Evolutionary conservation across 2,113 vertebrate species (phyloP), one percentile per base, ranked within the genome.

Genomic region (Amblyornis subalaris): DNA sequence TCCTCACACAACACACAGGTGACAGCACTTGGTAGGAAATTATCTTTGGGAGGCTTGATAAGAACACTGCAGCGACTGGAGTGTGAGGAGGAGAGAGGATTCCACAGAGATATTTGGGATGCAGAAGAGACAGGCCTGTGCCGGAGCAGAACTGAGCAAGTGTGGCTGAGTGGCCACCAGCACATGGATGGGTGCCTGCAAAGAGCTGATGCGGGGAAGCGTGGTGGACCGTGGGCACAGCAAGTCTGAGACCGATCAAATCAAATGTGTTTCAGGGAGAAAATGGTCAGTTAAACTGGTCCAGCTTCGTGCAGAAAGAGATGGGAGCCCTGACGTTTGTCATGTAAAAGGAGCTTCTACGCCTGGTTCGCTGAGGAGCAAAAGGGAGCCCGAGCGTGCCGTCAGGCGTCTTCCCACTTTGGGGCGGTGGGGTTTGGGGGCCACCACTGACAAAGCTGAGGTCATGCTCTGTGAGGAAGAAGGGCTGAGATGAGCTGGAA

Each of bases 381-480:
- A 60, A 44, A 50, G 25, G 29, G 26, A 90, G 29, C 51, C n/a
- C 5, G 5, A 29, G 12, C 0, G 0, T 36, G 28, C 3, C 0
- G 0, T 31, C 36, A 1, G 3, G 47, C 28, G 11, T 60, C 3
- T 0, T 36, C 57, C 19, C 20, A 5, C 40, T 23, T 29, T 3
- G 21, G 6, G n/a, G 35, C 35, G 54, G 42, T 4, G 57, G 28
- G 12, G 16, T 21, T 64, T 42, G 19, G 83, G 64, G 62, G 29
- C 20, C 71, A 3, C 38, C 22, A 8, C 58, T 28, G 44, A 5
- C 36, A 28, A 42, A 22, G 64, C 1, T 7, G 35, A 91, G 40
- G 70, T 21, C 28, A 0, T 12, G 48, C 2, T 1, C 40, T 50
- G 28, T 19, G 15, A 45, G n/a, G n/a, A 90, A 24, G 64, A 58